Percentiles rank a stretch among this genome's conserved stretches.
phyloP scores from a whole-genome alignment of 2,113 vertebrate species.

The Gobiocypris rarus region DNA sequence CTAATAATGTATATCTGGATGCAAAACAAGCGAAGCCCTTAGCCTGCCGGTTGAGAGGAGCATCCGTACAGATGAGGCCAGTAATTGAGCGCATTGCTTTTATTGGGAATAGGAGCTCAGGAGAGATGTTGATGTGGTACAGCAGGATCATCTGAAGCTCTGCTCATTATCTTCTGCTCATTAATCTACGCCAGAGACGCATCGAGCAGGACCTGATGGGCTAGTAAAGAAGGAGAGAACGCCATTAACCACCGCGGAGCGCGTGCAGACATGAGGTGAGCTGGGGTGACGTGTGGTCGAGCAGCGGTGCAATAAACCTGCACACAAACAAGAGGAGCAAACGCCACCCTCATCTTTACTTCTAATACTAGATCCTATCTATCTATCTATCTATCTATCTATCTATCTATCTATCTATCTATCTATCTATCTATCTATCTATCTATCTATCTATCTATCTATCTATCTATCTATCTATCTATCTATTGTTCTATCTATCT shows the following conservation, averaged over 20 bases:
- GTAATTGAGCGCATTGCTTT: background rate
- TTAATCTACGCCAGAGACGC: background rate
- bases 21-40: background rate
- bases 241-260: background rate
- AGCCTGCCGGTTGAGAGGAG: background rate
- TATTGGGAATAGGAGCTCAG: background rate
- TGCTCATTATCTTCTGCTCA: slow-evolving; percentile 17
- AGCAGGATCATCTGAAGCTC: background rate
- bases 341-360: background rate
- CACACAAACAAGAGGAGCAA: background rate
- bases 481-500: no score
- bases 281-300: background rate
- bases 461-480: no score
- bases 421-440: no score
- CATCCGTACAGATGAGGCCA: background rate
- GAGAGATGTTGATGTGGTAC: background rate
- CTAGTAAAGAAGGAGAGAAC: background rate
- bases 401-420: no score
- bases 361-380: no score
- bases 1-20: background rate
- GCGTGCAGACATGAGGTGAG: background rate
- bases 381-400: no score
- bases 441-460: no score
- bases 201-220: slow-evolving; percentile 6
- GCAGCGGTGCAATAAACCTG: background rate